Conservation (phyloP, 2,113 vertebrate genomes). For the Polypterus senegalus region DNA sequence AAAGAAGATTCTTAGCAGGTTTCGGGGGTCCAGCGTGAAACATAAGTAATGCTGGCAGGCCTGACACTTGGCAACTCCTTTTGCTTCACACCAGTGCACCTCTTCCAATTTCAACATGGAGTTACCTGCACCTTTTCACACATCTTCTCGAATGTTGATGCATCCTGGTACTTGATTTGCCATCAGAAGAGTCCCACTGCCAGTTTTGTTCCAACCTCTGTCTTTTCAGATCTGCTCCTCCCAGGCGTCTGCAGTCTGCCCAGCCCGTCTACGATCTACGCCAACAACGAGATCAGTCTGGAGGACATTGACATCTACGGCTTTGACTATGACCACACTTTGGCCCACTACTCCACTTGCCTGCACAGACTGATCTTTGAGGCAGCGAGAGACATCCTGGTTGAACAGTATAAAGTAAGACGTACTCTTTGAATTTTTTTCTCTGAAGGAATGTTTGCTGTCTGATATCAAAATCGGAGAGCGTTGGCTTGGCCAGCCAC, state of each 20-base stretch:
- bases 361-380: constrained; percentile 61
- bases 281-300: constrained; percentile 66
- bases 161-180: too few relatives aligned
- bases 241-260: constrained; percentile 62
- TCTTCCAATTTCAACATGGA: neutral
- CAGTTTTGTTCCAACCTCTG: neutral
- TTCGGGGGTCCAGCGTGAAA: neutral
- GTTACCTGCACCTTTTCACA: neutral
- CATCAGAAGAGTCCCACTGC: too few relatives aligned
- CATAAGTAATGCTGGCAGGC: neutral
- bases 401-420: constrained; percentile 62
- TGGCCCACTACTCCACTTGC: constrained; percentile 57
- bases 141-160: neutral
- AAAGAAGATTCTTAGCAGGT: too few relatives aligned
- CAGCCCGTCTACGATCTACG: constrained; percentile 54
- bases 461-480: too few relatives aligned
- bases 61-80: neutral
- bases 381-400: constrained; percentile 59
- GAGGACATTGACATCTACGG: constrained; percentile 60
- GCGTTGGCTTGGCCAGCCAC: too few relatives aligned
- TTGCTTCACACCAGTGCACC: neutral
- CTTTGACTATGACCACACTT: constrained; percentile 62
- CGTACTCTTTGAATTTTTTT: neutral
- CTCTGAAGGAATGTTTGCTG: too few relatives aligned
- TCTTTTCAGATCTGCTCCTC: constrained; percentile 52